Percentiles rank a stretch among this genome's conserved stretches.
phyloP scores from a whole-genome alignment of 2,797 vertebrate genomes.

The Tarsius wallacei region DNA sequence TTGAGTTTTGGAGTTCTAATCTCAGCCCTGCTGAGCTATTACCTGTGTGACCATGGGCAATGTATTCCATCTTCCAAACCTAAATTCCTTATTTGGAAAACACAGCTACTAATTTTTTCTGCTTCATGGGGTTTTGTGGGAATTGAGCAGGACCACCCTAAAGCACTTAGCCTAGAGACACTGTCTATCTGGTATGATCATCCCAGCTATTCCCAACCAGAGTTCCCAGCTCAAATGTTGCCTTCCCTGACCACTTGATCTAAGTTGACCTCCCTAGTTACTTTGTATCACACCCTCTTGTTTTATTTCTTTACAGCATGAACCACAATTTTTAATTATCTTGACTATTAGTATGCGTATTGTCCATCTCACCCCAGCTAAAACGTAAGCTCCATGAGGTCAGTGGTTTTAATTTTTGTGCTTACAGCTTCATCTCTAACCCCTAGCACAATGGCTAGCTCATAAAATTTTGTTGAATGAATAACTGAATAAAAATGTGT shows the following conservation, averaged over 20 bases:
- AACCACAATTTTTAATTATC: conserved; percentile 36
- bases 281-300: not conserved
- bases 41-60: not conserved
- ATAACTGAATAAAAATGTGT: conserved; percentile 6
- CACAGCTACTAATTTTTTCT: not conserved
- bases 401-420: not conserved
- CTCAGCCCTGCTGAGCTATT: not conserved
- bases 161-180: not conserved
- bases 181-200: not conserved
- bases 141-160: not conserved
- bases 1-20: not conserved
- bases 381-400: not conserved
- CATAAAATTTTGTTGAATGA: conserved; percentile 37
- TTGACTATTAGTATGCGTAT: not conserved
- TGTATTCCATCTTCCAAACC: conserved; percentile 38
- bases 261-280: not conserved
- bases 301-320: conserved; percentile 18
- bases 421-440: not conserved
- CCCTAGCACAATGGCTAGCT: not conserved
- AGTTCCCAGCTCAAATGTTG: not conserved
- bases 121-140: not conserved
- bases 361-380: not conserved
- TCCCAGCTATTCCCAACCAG: not conserved
- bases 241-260: not conserved
- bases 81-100: conserved; percentile 71